Evolutionary conservation across 2,113 vertebrate genomes (phyloP).

Genomic region (Dasyurus viverrinus): DNA sequence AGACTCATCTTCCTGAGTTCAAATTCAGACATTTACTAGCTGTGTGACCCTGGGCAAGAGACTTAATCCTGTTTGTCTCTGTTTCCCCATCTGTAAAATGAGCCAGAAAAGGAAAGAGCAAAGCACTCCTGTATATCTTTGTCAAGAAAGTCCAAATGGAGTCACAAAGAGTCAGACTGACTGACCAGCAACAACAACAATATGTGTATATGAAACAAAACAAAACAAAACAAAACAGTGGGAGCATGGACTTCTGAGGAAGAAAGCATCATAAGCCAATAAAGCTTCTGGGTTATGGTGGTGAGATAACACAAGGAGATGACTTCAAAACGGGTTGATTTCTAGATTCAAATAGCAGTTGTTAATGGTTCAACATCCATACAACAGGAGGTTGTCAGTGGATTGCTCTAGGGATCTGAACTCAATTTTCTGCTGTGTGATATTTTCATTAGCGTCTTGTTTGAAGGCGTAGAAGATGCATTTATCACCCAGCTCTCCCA

Average conservation of each 20-base stretch:
- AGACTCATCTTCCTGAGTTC: background rate
- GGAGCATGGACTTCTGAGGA: background rate
- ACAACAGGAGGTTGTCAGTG: background rate
- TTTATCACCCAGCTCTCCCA: background rate
- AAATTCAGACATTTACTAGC: background rate
- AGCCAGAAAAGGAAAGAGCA: background rate
- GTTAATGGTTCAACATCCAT: background rate
- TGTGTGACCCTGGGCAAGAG: background rate
- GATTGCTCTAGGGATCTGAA: background rate
- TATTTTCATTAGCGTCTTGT: background rate
- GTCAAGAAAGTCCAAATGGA: background rate
- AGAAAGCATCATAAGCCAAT: background rate
- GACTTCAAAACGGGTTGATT: background rate
- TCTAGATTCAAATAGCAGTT: background rate
- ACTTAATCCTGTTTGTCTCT: background rate
- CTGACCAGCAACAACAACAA: background rate
- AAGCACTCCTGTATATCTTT: background rate
- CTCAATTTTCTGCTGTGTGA: background rate
- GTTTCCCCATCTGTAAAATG: background rate
- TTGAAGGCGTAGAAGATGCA: background rate
- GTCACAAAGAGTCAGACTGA: background rate
- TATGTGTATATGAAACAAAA: background rate
- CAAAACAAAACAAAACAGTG: too few species aligned
- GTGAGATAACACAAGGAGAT: background rate
- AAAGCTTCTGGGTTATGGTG: background rate